Base-by-base conservation (phyloP, 2,113 vertebrate species). In the Clarias magur region DNA sequence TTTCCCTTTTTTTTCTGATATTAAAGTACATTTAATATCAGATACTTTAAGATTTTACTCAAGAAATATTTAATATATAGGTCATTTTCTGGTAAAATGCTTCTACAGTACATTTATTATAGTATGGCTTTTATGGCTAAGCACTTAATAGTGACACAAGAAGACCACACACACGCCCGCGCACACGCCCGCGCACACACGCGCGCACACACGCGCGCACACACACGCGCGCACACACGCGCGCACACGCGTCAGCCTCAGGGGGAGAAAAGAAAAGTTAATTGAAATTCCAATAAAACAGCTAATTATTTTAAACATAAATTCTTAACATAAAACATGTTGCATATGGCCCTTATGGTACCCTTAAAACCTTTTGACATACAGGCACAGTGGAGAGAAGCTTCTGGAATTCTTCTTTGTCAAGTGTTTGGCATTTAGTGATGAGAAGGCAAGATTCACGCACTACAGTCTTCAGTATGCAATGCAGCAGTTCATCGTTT, bases 381-480 rank as follows among this genome's bases (percentile, higher is more conserved):
- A 99, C 97, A 95, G 98, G 98, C 93, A 99, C 97, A 84, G 97
- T 99, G 93, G 98, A 98, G 90, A 99, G 97, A 92, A 99, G 96
- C 95, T 96, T 99, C 94, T 99, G 98, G 94, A 99, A 99, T 92
- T 99, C 98, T 90, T 99, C 97, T 94, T 97, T 96, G 93, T 97
- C 96, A 72, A 98, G 97, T 86, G 97, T 99, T 96, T 99, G 98
- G 96, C 98, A 99, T 97, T 99, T 99, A 91, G 97, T 99, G 95
- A 99, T 97, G 94, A 99, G 95, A 92, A 99, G 96, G 94, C 98
- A 99, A 89, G 98, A 99, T 93, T 99, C 98, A 80, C 97, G 96
- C 86, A 99, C 98, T 89, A 98, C 98, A 88, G 97, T 99, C 96
- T 99, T 99, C 93, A 99, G 96, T 91, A 99, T 99, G 92, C 96